Evolutionary conservation across 2,113 vertebrate species (phyloP).

Genomic region (Fregata magnificens): DNA sequence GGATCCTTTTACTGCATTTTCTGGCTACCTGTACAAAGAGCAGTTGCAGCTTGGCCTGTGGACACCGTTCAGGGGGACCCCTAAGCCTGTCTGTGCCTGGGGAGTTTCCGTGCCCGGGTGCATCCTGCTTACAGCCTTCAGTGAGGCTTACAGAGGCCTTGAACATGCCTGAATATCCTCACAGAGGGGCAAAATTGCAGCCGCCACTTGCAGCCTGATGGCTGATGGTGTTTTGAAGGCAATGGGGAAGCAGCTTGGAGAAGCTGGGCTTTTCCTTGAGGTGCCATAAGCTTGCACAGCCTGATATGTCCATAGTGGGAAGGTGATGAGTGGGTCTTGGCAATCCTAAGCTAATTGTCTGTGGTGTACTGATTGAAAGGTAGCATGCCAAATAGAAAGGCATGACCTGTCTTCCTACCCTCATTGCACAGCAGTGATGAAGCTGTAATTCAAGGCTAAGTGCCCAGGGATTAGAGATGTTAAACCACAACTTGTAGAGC

Average conservation of each 20-base stretch:
- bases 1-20: background rate
- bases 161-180: too few relatives aligned
- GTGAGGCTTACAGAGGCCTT: background rate
- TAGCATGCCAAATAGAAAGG: background rate
- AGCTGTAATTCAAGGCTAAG: background rate
- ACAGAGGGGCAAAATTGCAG: background rate
- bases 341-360: background rate
- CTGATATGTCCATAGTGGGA: background rate
- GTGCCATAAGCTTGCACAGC: background rate
- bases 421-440: background rate
- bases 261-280: background rate
- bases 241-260: background rate
- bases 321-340: background rate
- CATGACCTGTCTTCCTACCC: background rate
- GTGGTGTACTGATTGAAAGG: background rate
- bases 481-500: background rate
- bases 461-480: background rate
- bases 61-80: background rate
- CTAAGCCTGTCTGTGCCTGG: background rate
- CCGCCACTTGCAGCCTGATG: rapidly evolving
- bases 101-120: background rate
- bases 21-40: background rate
- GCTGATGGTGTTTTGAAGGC: background rate
- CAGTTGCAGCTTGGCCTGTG: background rate
- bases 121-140: background rate